Percentiles rank a stretch among this genome's conserved stretches.
Conservation (phyloP, 2,888 invertebrate species). For the Hermaeophaga mercurialis region DNA sequence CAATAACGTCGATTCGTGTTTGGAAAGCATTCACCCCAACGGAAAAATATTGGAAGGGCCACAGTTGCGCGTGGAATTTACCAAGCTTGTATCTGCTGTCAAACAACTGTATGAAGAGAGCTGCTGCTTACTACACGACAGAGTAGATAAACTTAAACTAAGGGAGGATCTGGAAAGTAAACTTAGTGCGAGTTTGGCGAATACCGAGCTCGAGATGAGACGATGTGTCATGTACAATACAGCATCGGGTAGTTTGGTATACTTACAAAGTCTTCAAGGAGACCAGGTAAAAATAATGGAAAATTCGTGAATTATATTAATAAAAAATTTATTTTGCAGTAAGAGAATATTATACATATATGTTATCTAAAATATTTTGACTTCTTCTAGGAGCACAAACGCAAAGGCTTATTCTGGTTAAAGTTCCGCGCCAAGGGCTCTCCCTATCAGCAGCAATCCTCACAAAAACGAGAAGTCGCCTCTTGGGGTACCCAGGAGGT, state of each 20-base stretch:
- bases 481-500: constrained; percentile 91
- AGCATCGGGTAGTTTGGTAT: constrained; percentile 62
- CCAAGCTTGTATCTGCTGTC: constrained; percentile 72
- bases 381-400: constrained; percentile 59
- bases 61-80: constrained; percentile 71
- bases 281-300: constrained; percentile 59
- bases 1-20: constrained; percentile 68
- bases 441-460: constrained; percentile 59
- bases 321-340: too few relatives aligned
- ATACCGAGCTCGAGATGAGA: constrained; percentile 73
- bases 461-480: constrained; percentile 61
- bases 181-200: constrained; percentile 68
- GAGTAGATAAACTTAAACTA: constrained; percentile 67
- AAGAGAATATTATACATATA: too few relatives aligned
- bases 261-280: constrained; percentile 62
- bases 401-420: constrained; percentile 72
- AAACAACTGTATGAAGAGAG: constrained; percentile 75
- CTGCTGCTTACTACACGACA: constrained; percentile 71
- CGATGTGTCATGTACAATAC: constrained; percentile 69
- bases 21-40: constrained; percentile 79
- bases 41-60: constrained; percentile 82
- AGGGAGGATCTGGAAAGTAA: constrained; percentile 72
- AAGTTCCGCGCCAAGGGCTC: constrained; percentile 62
- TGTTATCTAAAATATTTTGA: too few relatives aligned
- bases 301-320: too few relatives aligned